Conservation (phyloP, 2,888 invertebrate species). For the Synanthedon formicaeformis region DNA sequence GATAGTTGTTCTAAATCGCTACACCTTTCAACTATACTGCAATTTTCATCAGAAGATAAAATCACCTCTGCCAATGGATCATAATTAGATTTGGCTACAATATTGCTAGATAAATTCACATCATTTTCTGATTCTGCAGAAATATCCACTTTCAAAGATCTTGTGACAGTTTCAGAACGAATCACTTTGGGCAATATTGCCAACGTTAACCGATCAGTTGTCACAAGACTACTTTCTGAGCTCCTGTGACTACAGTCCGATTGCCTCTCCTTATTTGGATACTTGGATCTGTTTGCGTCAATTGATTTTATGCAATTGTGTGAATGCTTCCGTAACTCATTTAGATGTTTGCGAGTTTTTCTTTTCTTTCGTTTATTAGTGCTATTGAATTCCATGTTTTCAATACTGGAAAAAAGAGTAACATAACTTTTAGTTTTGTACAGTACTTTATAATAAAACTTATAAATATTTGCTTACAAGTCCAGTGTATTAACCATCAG, state of each 20-base stretch:
- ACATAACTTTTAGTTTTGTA: no score
- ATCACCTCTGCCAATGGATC: not conserved
- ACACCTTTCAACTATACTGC: not conserved
- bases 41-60: not conserved
- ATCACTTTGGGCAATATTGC: constrained; percentile 42
- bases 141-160: constrained; percentile 13
- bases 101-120: not conserved
- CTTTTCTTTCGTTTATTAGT: constrained; percentile 38
- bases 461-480: no score
- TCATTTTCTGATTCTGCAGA: not conserved
- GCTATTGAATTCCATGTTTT: constrained; percentile 11
- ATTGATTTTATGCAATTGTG: constrained; percentile 8
- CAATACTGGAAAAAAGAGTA: no score
- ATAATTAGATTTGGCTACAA: not conserved
- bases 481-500: no score
- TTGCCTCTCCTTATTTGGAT: constrained; percentile 3
- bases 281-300: not conserved
- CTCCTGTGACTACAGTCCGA: constrained; percentile 8
- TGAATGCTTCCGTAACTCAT: constrained; percentile 45
- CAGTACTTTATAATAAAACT: no score
- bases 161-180: constrained; percentile 47
- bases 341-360: constrained; percentile 43
- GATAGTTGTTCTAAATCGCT: not conserved
- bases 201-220: constrained; percentile 40
- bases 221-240: constrained; percentile 23